Percentiles rank a stretch among this genome's conserved stretches.
Evolutionary conservation across 2,888 invertebrate species (phyloP).

Genomic region (Gari tellinella): DNA sequence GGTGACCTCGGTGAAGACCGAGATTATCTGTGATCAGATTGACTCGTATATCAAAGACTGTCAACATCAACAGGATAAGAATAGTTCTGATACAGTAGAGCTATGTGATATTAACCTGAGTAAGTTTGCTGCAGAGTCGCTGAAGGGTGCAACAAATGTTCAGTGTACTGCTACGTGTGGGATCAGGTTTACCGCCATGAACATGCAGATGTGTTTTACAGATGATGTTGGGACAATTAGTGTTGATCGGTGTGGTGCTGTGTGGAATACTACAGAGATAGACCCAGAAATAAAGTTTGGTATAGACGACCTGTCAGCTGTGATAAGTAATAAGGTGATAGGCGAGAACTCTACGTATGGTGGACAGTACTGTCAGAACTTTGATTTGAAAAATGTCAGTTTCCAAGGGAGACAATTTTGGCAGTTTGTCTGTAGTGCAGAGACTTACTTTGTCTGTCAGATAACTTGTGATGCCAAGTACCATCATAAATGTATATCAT

Average conservation of each 20-base stretch:
- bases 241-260: slow-evolving; percentile 36
- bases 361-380: slow-evolving; percentile 61
- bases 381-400: slow-evolving; percentile 69
- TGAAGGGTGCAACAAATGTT: slow-evolving; percentile 19
- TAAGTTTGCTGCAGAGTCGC: slow-evolving; percentile 14
- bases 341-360: slow-evolving; percentile 12
- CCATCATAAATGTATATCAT: slow-evolving; percentile 29
- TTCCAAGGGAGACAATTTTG: slow-evolving; percentile 56
- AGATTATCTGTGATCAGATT: slow-evolving; percentile 68
- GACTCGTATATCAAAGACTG: slow-evolving; percentile 76
- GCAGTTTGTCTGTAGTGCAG: slow-evolving; percentile 72
- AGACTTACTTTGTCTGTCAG: slow-evolving; percentile 65
- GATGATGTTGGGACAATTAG: slow-evolving; percentile 32
- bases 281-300: slow-evolving; percentile 24
- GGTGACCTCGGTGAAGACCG: slow-evolving; percentile 47
- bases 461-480: slow-evolving; percentile 54
- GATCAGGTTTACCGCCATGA: slow-evolving; percentile 28
- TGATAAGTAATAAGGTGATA: slow-evolving; percentile 27
- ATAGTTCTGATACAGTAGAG: slow-evolving; percentile 4
- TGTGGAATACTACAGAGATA: slow-evolving; percentile 43
- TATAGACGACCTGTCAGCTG: slow-evolving; percentile 30
- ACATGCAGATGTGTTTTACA: slow-evolving; percentile 58
- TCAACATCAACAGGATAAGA: slow-evolving; percentile 7
- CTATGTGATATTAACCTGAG: slow-evolving; percentile 25
- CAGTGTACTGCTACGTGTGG: slow-evolving; percentile 48